Evolutionary conservation across 2,113 vertebrate species (phyloP).

Genomic region (Martes martes): DNA sequence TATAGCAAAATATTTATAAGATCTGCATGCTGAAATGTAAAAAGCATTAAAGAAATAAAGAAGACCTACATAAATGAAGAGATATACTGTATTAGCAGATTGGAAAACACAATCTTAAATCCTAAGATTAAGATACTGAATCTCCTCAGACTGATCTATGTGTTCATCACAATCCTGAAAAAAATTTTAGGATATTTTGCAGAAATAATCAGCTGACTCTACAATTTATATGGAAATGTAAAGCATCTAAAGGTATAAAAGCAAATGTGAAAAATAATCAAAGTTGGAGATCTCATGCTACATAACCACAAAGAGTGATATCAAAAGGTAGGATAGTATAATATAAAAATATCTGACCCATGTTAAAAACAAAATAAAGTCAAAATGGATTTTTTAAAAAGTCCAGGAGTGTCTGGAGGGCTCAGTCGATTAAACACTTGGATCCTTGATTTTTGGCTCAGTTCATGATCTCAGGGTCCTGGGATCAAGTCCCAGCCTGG

Average conservation of each 20-base stretch:
- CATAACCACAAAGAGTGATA: background rate
- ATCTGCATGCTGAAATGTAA: background rate
- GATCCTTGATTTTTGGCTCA: background rate
- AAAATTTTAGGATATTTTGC: background rate
- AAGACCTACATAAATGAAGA: background rate
- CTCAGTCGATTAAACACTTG: background rate
- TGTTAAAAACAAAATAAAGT: background rate
- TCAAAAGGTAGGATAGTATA: background rate
- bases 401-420: background rate
- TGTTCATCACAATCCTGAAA: background rate
- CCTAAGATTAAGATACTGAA: background rate
- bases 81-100: background rate
- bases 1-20: background rate
- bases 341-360: background rate
- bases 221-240: background rate
- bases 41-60: background rate
- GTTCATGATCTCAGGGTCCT: background rate
- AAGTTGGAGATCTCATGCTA: background rate
- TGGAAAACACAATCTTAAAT: background rate
- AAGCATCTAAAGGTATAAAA: background rate
- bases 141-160: background rate
- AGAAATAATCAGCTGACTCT: background rate
- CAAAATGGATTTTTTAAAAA: background rate
- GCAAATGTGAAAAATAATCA: background rate
- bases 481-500: background rate